Base-by-base conservation (phyloP, 2,888 invertebrate genomes). In the Buathra laborator region DNA sequence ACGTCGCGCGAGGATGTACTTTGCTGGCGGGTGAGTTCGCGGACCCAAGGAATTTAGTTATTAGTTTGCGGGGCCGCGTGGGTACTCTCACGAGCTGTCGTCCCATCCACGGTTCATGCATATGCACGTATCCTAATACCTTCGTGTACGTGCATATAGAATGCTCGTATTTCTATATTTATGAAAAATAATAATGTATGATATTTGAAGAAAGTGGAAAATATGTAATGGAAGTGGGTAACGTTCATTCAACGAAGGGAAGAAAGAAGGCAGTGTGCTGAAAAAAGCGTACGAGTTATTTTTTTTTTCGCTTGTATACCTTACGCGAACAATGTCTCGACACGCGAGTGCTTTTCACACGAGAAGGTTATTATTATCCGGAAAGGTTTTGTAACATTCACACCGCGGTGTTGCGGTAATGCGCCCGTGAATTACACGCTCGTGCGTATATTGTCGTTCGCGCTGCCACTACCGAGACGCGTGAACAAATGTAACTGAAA, bases 11-110 rank as follows among this genome's bases (percentile, higher is more conserved):
- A 10, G 43, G 32, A 67, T 56, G 46, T 74, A 78, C 32, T 59
- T 53, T 53, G 53, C 75, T 37, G 64, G 51, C 70, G 59, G 24
- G 59, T 67, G 72, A 53, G 46, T 79, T 79, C 66, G 24, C 46
- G 46, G 74, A 46, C 64, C 37, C 56, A 64, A 89, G 90, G 89
- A 92, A 91, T 91, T 90, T 89, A 91, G 91, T 91, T 91, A 90
- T 91, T 91, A 91, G 91, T 92, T 90, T 86, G 87, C 87, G 87
- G 90, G 32, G 51, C 14, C 67, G 68, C 51, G 29, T 53, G 29
- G 12, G 12, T 14, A 62, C 56, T 48, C 59, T 59, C 59, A 51
- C 53, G 44, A 62, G 71, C 19, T 14, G 46, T 66, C 51, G 71
- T 66, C 46, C 43, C 77, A 56, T 53, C 51, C 53, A 70, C 44